These are phyloP conservation scores for Scolopax rusticola DNA, from an alignment of 2,797 vertebrate genomes.

Conservation along the genomic window DNA sequence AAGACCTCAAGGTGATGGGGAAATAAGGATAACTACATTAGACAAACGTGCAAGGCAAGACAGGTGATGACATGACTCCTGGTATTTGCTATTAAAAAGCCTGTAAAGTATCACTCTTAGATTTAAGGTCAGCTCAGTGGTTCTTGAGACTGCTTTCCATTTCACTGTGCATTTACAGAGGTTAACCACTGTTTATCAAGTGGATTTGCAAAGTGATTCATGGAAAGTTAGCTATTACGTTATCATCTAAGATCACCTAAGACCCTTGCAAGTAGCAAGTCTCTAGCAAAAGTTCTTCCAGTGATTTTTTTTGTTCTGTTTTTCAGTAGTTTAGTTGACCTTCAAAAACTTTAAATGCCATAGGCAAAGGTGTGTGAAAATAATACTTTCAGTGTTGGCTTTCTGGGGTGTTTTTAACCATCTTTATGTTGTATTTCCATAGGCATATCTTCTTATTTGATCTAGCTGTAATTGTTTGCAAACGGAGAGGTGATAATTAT, in stretches of 20 bases:
- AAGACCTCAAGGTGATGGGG: slow-evolving; percentile 95
- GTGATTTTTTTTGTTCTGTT: neutral
- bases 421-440: slow-evolving; percentile 19
- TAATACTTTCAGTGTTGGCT: neutral
- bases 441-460: slow-evolving; percentile 99
- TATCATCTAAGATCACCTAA: neutral
- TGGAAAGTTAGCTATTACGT: neutral
- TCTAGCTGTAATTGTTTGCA: slow-evolving; percentile 93
- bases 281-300: neutral
- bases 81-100: neutral
- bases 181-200: neutral
- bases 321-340: neutral
- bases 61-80: slow-evolving; percentile 83
- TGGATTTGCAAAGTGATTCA: neutral
- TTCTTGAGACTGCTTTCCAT: neutral
- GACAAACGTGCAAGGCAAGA: slow-evolving; percentile 97
- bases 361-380: neutral
- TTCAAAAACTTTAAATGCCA: neutral
- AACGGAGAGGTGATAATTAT: slow-evolving; percentile 94
- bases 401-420: neutral
- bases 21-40: slow-evolving; percentile 91
- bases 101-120: neutral
- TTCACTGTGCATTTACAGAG: neutral
- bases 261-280: neutral
- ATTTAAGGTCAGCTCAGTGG: neutral